phyloP scores from a whole-genome alignment of 2,888 invertebrate genomes.

The Helleia helle region DNA sequence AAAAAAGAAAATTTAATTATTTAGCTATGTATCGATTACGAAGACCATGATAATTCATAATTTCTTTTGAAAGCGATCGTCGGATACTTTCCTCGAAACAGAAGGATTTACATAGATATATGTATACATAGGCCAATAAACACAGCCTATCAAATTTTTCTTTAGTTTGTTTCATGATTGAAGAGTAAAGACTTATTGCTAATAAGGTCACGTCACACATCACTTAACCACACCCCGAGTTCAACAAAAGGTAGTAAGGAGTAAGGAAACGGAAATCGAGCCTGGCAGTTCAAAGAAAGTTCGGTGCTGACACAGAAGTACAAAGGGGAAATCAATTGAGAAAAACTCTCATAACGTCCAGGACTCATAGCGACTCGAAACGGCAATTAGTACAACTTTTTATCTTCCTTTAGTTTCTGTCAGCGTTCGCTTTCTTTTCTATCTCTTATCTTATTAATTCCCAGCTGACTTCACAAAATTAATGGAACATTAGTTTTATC shows the following conservation, averaged over 20 bases:
- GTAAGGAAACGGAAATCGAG: conserved; percentile 11
- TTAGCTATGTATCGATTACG: no score
- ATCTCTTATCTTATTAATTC: background rate
- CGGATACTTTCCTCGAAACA: no score
- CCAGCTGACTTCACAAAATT: background rate
- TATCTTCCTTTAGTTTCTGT: background rate
- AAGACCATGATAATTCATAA: no score
- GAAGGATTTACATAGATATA: no score
- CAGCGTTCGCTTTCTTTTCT: background rate
- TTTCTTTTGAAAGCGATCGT: no score
- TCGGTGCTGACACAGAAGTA: conserved; percentile 6
- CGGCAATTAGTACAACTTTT: conserved; percentile 7
- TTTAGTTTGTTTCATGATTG: no score
- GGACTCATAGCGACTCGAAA: conserved; percentile 5
- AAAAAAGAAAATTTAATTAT: no score
- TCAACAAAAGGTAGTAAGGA: conserved; percentile 7
- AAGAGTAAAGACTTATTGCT: background rate
- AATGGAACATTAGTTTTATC: background rate
- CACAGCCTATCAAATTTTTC: no score
- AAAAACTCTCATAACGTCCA: conserved; percentile 10
- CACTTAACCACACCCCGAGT: conserved; percentile 1
- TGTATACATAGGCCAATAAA: no score
- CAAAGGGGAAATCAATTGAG: conserved; percentile 9
- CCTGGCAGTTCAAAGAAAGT: conserved; percentile 12
- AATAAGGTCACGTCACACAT: conserved; percentile 1